A percentile compares a stretch with the other conserved stretches of the same genome.
These are phyloP conservation scores for Polypedilum vanderplanki DNA, from an alignment of 1,140 invertebrate genomes.

Conservation along the genomic window DNA sequence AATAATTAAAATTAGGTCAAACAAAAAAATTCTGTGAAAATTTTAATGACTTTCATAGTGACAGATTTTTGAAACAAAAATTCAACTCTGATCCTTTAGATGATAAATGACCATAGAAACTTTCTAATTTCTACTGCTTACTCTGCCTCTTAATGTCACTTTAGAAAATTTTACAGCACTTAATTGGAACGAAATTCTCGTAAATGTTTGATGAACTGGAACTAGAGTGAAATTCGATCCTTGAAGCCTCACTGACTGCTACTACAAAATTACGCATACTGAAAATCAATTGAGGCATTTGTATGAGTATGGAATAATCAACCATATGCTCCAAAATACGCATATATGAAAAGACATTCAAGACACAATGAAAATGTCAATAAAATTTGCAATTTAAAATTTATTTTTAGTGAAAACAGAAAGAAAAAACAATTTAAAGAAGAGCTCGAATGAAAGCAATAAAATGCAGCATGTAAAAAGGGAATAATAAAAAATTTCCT, in stretches of 20 bases:
- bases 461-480: background rate
- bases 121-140: background rate
- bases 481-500: background rate
- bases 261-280: background rate
- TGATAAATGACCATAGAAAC: slow-evolving; percentile 18
- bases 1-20: background rate
- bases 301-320: background rate
- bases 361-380: background rate
- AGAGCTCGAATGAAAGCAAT: background rate
- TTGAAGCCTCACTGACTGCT: background rate
- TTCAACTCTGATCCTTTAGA: background rate
- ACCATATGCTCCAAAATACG: background rate
- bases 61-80: background rate
- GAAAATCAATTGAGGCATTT: background rate
- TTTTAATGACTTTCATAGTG: background rate
- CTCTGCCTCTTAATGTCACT: background rate
- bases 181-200: slow-evolving; percentile 1
- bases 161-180: background rate
- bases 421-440: background rate
- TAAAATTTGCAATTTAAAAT: background rate
- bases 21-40: background rate
- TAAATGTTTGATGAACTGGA: background rate
- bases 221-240: background rate
- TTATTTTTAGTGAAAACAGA: background rate
- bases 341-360: background rate